Evolutionary conservation across 2,888 invertebrate species (phyloP), one percentile per base, ranked within the genome.

Genomic region (Erannis defoliaria): DNA sequence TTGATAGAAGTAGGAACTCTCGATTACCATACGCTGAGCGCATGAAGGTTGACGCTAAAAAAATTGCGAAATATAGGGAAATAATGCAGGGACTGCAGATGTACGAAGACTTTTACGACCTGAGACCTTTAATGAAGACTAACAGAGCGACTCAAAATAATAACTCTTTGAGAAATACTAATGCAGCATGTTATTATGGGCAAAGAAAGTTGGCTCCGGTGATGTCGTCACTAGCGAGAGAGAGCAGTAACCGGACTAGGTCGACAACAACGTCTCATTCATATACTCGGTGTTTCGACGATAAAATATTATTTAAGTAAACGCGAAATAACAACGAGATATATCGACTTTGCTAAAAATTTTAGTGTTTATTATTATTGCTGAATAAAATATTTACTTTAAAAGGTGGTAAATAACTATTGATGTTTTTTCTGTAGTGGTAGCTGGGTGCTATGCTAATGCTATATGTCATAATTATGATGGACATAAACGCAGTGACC

Each of bases 131-230:
- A 2, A 62, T 67, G 1, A 90, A 81, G 62, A 75, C 86, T 0
- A 90, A 86, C 60, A 80, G 91, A 65, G 92, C 92, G 21, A 61
- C 61, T n/a, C 61, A 61, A 19, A 88, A 84, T 3, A 90, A 90
- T 65, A 90, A 90, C n/a, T 75, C 81, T 1, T 72, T 69, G 23
- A 83, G 81, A 57, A 81, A 74, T 63, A 56, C 31, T 6, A 46
- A 31, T 29, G 31, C 19, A 19, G 46, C 46, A 12, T 46, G 46
- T 19, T 33, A 46, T 12, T 46, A 46, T 19, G 46, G 46, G 1
- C 46, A 19, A 5, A 46, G 31, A 19, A 31, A 18, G 19, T 12
- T 51, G 14, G 33, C 23, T 14, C 50, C 50, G 18, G 31, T 33
- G 5, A 45, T 21, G 12, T 50, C 46, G 31, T 31, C 31, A 14